Evolutionary conservation across 2,113 vertebrate genomes (phyloP).

Genomic region (Leuciscus idus): DNA sequence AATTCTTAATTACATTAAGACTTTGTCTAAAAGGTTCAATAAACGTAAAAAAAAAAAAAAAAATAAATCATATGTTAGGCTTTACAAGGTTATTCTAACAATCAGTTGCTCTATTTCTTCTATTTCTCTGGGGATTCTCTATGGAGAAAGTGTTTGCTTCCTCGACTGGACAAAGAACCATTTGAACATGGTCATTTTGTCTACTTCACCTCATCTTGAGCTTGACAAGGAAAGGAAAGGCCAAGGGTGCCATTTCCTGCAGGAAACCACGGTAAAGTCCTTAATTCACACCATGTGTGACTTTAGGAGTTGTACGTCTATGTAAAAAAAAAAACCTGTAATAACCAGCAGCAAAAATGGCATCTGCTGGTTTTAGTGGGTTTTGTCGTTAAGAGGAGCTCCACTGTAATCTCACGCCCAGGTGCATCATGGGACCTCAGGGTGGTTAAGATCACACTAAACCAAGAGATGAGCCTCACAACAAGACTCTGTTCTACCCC

Average conservation of each 20-base stretch:
- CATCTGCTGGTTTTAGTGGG: background rate
- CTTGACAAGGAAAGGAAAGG: constrained; percentile 5
- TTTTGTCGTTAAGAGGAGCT: background rate
- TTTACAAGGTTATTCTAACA: too few relatives aligned
- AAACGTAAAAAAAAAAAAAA: too few relatives aligned
- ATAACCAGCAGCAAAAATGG: constrained; percentile 20
- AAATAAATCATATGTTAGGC: too few relatives aligned
- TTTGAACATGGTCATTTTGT: background rate
- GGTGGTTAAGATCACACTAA: constrained; percentile 1
- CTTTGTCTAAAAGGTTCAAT: too few relatives aligned
- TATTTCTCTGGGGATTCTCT: background rate
- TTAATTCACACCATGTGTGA: background rate
- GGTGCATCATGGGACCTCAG: constrained; percentile 1
- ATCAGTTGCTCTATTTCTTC: too few relatives aligned
- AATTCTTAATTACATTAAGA: too few relatives aligned
- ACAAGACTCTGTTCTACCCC: background rate
- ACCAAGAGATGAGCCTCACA: constrained; percentile 18
- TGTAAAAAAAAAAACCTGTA: background rate
- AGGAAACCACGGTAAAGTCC: background rate
- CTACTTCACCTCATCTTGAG: background rate
- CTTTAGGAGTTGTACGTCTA: background rate
- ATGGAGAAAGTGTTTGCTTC: background rate
- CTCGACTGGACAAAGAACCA: background rate
- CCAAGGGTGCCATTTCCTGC: constrained; percentile 16
- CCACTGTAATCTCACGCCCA: background rate